Conservation (phyloP, 2,888 invertebrate species). For the Schizaphis graminum region DNA sequence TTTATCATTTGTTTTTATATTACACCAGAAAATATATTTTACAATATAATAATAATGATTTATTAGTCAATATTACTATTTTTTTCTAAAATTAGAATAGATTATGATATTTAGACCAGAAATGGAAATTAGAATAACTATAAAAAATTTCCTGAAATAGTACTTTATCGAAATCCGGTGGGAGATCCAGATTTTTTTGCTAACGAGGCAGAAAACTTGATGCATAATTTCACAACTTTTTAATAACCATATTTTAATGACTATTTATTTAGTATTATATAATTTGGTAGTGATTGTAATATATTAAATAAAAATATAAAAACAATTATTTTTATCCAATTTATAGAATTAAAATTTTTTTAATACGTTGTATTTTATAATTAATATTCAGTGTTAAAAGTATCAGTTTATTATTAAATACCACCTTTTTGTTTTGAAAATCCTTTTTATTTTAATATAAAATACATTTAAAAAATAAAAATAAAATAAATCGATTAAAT, state of each 20-base stretch:
- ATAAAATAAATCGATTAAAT: neutral
- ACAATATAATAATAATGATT: neutral
- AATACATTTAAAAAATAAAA: neutral
- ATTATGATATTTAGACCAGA: too few species aligned
- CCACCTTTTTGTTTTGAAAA: neutral
- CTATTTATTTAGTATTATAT: neutral
- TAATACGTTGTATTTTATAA: neutral
- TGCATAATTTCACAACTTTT: neutral
- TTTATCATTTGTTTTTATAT: too few species aligned
- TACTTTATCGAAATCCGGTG: neutral
- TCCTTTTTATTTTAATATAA: neutral
- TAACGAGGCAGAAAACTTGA: neutral
- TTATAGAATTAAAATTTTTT: neutral
- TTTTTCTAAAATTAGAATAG: neutral
- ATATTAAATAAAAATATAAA: neutral
- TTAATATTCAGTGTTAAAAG: neutral
- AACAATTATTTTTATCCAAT: neutral
- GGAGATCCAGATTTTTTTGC: neutral
- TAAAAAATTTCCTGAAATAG: neutral
- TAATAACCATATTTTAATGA: neutral
- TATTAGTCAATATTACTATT: neutral
- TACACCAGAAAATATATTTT: neutral
- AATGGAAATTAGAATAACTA: neutral
- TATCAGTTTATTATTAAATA: neutral
- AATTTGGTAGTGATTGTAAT: neutral